phyloP scores from a whole-genome alignment of 1,140 invertebrate genomes.

The silkworm (Bombyx mori) region DNA sequence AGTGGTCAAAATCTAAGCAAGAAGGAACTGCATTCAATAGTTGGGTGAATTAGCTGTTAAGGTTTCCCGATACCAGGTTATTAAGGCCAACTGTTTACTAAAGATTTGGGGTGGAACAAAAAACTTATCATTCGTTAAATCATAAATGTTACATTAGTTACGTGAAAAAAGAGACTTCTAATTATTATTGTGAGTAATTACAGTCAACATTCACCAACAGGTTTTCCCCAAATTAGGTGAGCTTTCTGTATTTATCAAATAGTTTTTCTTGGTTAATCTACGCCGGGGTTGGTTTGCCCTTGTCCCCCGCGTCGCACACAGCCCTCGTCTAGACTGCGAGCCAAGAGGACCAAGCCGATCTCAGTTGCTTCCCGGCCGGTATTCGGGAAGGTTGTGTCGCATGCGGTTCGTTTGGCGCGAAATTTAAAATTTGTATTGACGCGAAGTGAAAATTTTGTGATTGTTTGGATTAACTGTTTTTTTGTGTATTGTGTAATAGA shows the following conservation, averaged over 20 bases:
- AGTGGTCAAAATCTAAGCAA: too few relatives aligned
- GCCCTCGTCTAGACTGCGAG: slow-evolving; percentile 43
- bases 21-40: too few relatives aligned
- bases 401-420: slow-evolving; percentile 31
- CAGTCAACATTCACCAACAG: too few relatives aligned
- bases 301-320: slow-evolving; percentile 16
- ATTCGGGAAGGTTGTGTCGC: slow-evolving; percentile 26
- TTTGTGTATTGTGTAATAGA: slow-evolving; percentile 7
- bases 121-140: too few relatives aligned
- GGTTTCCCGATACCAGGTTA: too few relatives aligned
- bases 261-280: slow-evolving; percentile 35
- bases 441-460: slow-evolving; percentile 1
- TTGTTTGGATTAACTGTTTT: slow-evolving; percentile 12
- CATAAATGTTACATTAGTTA: too few relatives aligned
- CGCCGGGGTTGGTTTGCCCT: slow-evolving; percentile 48
- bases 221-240: not conserved
- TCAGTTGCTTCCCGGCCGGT: slow-evolving; percentile 33
- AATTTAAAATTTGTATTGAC: slow-evolving; percentile 30
- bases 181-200: too few relatives aligned
- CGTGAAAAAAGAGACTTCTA: too few relatives aligned
- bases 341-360: slow-evolving; percentile 18
- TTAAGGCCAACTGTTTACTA: too few relatives aligned
- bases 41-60: too few relatives aligned
- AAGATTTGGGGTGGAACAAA: too few relatives aligned
- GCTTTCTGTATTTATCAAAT: not conserved